phyloP scores from a whole-genome alignment of 2,888 invertebrate species.

The Linyphia triangularis region DNA sequence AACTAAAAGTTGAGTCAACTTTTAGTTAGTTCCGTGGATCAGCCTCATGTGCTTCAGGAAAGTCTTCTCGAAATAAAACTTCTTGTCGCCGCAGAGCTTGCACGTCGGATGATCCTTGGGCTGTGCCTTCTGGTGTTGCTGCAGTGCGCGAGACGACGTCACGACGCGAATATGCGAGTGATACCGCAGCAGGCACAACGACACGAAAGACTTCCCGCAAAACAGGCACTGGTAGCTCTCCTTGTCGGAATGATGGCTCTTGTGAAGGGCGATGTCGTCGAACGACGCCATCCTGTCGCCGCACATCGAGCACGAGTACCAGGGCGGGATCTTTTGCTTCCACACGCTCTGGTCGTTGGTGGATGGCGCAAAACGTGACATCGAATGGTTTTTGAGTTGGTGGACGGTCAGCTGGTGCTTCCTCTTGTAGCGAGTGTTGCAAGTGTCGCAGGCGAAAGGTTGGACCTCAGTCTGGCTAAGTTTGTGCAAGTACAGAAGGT shows the following conservation, averaged over 20 bases:
- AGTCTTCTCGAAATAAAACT: neutral
- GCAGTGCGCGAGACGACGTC: neutral
- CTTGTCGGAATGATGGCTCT: neutral
- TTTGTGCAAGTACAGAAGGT: neutral
- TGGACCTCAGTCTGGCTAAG: neutral
- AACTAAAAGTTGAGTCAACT: neutral
- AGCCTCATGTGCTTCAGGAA: neutral
- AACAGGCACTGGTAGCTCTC: neutral
- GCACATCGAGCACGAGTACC: slow-evolving; percentile 6
- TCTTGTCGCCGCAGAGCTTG: neutral
- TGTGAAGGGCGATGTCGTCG: neutral
- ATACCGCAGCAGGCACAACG: neutral
- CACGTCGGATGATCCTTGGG: neutral
- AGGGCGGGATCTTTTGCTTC: neutral
- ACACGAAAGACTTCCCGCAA: neutral
- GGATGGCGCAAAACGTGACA: neutral
- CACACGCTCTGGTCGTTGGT: neutral
- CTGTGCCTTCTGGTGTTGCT: neutral
- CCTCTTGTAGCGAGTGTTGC: slow-evolving; percentile 4
- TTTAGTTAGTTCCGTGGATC: neutral
- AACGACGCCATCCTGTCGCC: neutral
- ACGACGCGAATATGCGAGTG: neutral
- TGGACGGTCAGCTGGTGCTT: slow-evolving; percentile 27
- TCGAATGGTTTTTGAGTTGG: neutral
- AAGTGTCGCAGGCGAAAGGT: neutral